Evolutionary conservation across 1,140 invertebrate species (phyloP).

Genomic region (Leptinotarsa undecemlineata): DNA sequence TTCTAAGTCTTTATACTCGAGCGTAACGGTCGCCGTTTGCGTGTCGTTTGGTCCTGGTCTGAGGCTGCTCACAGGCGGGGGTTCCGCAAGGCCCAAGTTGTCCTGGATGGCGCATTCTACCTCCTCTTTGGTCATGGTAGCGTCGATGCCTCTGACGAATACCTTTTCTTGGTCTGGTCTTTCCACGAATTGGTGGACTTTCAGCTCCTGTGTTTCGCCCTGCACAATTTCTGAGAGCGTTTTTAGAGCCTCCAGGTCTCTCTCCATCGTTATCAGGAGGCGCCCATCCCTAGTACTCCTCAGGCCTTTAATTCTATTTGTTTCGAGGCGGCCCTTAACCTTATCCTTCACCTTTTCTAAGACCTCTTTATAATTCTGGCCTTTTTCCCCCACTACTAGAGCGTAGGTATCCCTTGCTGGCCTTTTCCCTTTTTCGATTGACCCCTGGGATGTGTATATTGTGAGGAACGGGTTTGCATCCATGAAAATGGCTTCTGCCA

Average conservation of each 20-base stretch:
- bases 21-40: too few relatives aligned
- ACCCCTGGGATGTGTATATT: neutral
- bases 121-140: slow-evolving; percentile 9
- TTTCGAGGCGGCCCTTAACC: neutral
- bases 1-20: too few relatives aligned
- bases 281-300: slow-evolving; percentile 9
- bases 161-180: neutral
- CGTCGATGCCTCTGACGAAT: slow-evolving; percentile 22
- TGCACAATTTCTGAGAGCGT: neutral
- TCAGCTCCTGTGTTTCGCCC: neutral
- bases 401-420: neutral
- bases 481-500: too few relatives aligned
- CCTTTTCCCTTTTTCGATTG: too few relatives aligned
- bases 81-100: too few relatives aligned
- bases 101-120: neutral
- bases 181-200: neutral
- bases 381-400: neutral
- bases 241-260: neutral
- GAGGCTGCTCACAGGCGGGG: too few relatives aligned
- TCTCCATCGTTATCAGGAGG: neutral
- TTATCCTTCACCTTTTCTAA: neutral
- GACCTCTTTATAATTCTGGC: neutral
- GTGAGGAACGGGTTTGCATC: too few relatives aligned
- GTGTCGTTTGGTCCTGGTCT: neutral
- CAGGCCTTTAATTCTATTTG: neutral